phyloP scores from a whole-genome alignment of 2,888 invertebrate species.

The Ectobius pallidus region DNA sequence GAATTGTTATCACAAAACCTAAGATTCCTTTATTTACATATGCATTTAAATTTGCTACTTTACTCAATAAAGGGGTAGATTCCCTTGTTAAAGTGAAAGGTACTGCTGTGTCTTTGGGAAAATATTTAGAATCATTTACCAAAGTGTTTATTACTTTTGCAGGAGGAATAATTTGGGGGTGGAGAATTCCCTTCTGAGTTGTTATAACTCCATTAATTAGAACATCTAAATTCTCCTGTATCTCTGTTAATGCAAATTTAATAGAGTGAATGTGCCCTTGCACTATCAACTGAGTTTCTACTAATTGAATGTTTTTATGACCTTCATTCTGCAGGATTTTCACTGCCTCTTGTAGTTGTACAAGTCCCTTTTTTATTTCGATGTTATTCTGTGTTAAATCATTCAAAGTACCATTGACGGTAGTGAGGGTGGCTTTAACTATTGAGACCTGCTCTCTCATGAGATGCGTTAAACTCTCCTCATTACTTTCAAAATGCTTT shows the following conservation, averaged over 20 bases:
- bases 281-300: not conserved
- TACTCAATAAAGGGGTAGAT: not conserved
- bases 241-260: not conserved
- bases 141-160: not conserved
- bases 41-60: not conserved
- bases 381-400: not conserved
- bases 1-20: not conserved
- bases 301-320: not conserved
- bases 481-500: not conserved
- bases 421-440: not conserved
- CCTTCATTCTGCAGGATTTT: not conserved
- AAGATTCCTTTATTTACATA: not conserved
- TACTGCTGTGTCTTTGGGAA: not conserved
- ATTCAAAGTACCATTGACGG: not conserved
- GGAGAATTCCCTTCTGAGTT: not conserved
- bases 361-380: not conserved
- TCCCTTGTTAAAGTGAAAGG: not conserved
- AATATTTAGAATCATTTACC: not conserved
- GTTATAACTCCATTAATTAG: not conserved
- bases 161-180: not conserved
- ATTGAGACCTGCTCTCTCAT: not conserved
- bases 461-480: not conserved
- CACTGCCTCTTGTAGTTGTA: not conserved
- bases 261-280: not conserved
- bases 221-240: not conserved